Conservation (phyloP, 2,888 invertebrate species). For the Tetramorium bicarinatum region DNA sequence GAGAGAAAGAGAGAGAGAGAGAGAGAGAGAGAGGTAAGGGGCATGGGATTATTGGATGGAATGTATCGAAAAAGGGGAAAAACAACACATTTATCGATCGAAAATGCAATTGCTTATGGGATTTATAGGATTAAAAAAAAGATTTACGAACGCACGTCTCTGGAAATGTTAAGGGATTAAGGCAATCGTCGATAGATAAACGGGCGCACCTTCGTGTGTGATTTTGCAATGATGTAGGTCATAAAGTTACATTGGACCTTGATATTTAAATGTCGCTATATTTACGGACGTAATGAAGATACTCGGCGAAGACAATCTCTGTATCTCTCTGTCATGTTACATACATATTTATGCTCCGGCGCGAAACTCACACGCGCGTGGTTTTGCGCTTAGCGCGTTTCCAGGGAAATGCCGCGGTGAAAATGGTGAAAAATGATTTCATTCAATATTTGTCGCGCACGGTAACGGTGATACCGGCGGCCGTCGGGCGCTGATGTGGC, state of each 20-base stretch:
- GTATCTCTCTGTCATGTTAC: background rate
- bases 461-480: slow-evolving; percentile 39
- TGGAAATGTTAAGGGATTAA: background rate
- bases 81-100: slow-evolving; percentile 71
- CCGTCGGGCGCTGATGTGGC: slow-evolving; percentile 46
- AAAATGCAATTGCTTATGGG: slow-evolving; percentile 59
- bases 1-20: slow-evolving; percentile 19
- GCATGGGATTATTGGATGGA: slow-evolving; percentile 33
- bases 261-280: slow-evolving; percentile 22
- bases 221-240: background rate
- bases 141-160: background rate
- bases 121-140: slow-evolving; percentile 36
- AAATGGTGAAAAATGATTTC: slow-evolving; percentile 51
- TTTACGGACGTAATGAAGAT: background rate
- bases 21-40: slow-evolving; percentile 52
- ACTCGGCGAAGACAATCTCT: background rate
- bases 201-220: background rate
- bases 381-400: slow-evolving; percentile 6
- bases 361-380: background rate
- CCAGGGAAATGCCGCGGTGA: slow-evolving; percentile 31
- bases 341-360: background rate
- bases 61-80: slow-evolving; percentile 41
- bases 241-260: slow-evolving; percentile 1
- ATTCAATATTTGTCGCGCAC: slow-evolving; percentile 48
- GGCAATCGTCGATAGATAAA: slow-evolving; percentile 13